Evolutionary conservation across 2,113 vertebrate species (phyloP).

Genomic region (Odocoileus virginianus): DNA sequence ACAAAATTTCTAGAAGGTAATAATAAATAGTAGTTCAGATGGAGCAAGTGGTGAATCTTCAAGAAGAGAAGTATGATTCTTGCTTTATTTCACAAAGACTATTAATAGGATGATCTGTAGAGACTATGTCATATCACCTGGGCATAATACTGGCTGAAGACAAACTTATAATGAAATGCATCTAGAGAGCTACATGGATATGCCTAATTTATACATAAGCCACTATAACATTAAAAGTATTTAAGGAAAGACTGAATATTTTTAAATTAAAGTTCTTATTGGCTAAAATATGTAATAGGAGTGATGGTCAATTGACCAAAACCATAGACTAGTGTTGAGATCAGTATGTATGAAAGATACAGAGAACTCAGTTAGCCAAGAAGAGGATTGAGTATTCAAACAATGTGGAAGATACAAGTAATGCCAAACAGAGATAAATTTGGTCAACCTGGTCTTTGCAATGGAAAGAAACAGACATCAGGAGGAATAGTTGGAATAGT

Average conservation of each 20-base stretch:
- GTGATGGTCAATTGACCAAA: neutral
- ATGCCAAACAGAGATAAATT: neutral
- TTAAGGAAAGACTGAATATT: neutral
- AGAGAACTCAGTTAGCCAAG: neutral
- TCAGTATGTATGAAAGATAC: neutral
- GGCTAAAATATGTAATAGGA: slow-evolving; percentile 9
- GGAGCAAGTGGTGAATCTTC: neutral
- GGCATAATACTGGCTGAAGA: neutral
- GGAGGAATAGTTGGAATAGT: neutral
- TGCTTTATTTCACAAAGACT: neutral
- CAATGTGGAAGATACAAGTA: neutral
- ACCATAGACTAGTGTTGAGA: neutral
- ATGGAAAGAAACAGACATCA: neutral
- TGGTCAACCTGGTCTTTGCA: neutral
- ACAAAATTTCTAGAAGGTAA: neutral
- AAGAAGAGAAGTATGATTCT: neutral
- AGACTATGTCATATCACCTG: neutral
- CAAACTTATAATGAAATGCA: neutral
- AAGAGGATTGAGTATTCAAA: neutral
- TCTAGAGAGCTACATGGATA: neutral
- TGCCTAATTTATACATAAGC: neutral
- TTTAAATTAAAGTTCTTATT: neutral
- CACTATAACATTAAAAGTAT: neutral
- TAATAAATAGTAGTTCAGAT: neutral
- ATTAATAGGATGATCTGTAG: neutral